Evolutionary conservation across 1,140 invertebrate genomes (phyloP).

Genomic region (Drosophila tani): DNA sequence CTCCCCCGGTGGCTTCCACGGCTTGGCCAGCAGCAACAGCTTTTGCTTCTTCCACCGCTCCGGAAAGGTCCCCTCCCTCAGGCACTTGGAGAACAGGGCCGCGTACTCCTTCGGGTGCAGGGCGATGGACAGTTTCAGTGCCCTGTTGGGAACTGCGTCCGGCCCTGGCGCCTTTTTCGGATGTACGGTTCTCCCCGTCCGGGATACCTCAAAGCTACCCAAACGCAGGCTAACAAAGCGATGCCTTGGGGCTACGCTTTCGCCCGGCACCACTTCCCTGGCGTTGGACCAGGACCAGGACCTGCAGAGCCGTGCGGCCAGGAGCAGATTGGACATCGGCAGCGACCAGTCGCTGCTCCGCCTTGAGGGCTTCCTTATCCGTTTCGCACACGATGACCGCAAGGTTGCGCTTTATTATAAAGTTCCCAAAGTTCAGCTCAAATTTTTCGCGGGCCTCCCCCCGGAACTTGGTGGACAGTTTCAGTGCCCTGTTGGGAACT

Average conservation of each 20-base stretch:
- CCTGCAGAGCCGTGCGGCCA: constrained; percentile 36
- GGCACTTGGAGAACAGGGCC: no score
- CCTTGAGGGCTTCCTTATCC: constrained; percentile 9
- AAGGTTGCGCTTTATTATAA: constrained; percentile 76
- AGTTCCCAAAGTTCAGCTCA: constrained; percentile 86
- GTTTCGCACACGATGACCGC: constrained; percentile 45
- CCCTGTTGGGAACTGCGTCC: no score
- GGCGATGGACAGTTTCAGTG: no score
- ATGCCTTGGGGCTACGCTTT: constrained; percentile 86
- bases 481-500: no score
- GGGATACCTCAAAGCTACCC: constrained; percentile 85
- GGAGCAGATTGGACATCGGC: constrained; percentile 17
- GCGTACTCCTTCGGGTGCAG: no score
- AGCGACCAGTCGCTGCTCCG: constrained; percentile 44
- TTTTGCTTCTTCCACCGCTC: no score
- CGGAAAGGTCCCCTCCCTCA: no score
- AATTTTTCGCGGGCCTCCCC: constrained; percentile 87
- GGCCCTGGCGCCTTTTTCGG: no score
- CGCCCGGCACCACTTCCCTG: constrained; percentile 86
- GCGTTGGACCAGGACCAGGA: constrained; percentile 43
- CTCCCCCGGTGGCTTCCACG: no score
- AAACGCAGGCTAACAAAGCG: constrained; percentile 84
- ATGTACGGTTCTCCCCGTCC: no score
- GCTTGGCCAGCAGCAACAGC: no score
- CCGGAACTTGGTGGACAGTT: constrained; percentile 86